These are phyloP conservation scores for Galago senegalensis DNA, from an alignment of 2,797 vertebrate species.

Conservation along the genomic window DNA sequence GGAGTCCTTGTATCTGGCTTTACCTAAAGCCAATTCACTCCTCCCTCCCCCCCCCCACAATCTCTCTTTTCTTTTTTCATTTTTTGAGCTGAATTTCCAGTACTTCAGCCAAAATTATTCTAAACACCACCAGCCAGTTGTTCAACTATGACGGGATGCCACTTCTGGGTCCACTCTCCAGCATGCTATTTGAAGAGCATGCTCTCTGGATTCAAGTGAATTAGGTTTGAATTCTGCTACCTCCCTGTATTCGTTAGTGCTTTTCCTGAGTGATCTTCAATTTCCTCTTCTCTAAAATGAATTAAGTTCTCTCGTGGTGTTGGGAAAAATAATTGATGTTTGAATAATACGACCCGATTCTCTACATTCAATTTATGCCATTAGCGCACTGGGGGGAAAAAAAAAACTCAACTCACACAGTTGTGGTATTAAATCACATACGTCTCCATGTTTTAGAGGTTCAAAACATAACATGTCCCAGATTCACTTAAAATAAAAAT, in stretches of 20 bases:
- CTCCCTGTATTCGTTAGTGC: background rate
- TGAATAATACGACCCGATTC: background rate
- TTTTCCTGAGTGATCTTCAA: background rate
- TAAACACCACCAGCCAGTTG: background rate
- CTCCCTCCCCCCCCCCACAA: background rate
- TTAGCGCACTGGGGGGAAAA: background rate
- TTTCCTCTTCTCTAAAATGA: background rate
- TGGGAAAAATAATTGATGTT: background rate
- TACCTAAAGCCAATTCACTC: background rate
- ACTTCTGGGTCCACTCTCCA: background rate
- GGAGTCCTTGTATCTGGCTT: background rate
- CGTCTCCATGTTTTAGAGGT: background rate
- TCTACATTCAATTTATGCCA: constrained; percentile 7
- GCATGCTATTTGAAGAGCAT: background rate
- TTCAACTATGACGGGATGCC: background rate
- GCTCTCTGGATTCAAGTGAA: background rate
- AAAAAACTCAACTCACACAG: background rate
- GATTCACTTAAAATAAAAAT: background rate
- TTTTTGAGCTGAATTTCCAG: background rate
- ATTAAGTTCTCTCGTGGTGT: background rate
- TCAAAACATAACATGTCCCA: background rate
- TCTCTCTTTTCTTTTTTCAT: background rate
- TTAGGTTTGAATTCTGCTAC: background rate
- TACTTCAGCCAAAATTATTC: background rate
- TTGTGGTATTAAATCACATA: background rate